phyloP scores from a whole-genome alignment of 1,140 invertebrate genomes.

The Parapsyche elsis region DNA sequence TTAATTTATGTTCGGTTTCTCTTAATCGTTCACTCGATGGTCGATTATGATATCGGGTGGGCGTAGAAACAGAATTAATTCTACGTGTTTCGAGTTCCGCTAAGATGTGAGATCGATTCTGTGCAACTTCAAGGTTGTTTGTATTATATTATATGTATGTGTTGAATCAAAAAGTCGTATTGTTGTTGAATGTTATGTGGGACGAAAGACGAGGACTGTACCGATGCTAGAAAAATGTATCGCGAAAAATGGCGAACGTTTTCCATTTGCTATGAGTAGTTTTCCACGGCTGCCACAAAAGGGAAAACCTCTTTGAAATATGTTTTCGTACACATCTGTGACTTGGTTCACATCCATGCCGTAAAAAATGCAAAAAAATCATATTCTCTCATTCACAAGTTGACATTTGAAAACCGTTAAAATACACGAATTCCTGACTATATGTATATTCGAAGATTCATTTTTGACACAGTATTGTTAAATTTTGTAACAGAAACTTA shows the following conservation, averaged over 20 bases:
- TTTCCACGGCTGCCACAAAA: neutral
- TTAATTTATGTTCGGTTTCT: constrained; percentile 21
- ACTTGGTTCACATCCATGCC: no score
- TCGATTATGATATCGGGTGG: constrained; percentile 10
- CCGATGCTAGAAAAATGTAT: constrained; percentile 27
- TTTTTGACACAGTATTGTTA: no score
- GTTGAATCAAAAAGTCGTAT: constrained; percentile 14
- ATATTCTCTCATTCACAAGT: no score
- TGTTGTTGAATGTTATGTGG: constrained; percentile 23
- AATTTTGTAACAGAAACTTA: no score
- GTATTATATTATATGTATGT: neutral
- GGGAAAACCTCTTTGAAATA: no score
- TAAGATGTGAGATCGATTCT: constrained; percentile 37
- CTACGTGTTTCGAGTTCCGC: constrained; percentile 33
- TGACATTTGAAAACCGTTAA: no score
- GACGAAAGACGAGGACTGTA: neutral
- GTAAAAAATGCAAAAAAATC: no score
- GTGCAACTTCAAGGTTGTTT: constrained; percentile 33
- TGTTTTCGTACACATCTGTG: no score
- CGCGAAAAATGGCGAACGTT: neutral
- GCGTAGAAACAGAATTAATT: constrained; percentile 41
- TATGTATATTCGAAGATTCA: no score
- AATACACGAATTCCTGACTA: no score
- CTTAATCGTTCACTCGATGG: constrained; percentile 1
- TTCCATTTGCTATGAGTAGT: neutral